Conservation (phyloP, 2,888 invertebrate genomes). For the Aphelenchoides bicaudatus region DNA sequence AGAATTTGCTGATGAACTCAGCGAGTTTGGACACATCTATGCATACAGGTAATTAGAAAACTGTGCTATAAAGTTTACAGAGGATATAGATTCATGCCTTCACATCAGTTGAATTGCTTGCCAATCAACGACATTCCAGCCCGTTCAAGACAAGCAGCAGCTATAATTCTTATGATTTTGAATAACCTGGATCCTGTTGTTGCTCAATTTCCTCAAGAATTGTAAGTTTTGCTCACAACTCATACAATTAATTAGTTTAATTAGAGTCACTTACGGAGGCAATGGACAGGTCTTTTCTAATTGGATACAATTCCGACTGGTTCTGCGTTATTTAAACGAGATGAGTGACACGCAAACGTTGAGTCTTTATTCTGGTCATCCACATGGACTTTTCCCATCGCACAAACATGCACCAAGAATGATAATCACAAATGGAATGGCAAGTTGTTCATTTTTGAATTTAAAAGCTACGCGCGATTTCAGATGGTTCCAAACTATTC, state of each 20-base stretch:
- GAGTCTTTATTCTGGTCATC: constrained; percentile 68
- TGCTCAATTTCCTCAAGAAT: constrained; percentile 69
- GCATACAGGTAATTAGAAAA: too few relatives aligned
- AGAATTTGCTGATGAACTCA: constrained; percentile 67
- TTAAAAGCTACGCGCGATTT: background rate
- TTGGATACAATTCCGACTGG: constrained; percentile 69
- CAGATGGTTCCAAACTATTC: constrained; percentile 69
- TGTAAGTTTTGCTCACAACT: constrained; percentile 43
- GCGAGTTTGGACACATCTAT: constrained; percentile 68
- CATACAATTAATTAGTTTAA: background rate
- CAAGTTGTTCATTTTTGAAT: constrained; percentile 38
- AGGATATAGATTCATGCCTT: constrained; percentile 63
- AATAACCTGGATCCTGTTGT: constrained; percentile 69
- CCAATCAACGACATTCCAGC: constrained; percentile 43
- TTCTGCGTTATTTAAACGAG: constrained; percentile 66
- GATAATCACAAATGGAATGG: constrained; percentile 70
- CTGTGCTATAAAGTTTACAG: too few relatives aligned
- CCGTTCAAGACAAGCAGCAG: constrained; percentile 62
- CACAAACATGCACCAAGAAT: constrained; percentile 64
- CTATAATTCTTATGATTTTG: constrained; percentile 69
- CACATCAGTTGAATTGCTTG: constrained; percentile 47
- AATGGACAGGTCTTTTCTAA: constrained; percentile 70
- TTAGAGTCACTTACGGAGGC: constrained; percentile 68
- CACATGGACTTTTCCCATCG: constrained; percentile 67
- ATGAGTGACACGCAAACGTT: constrained; percentile 67